phyloP scores from a whole-genome alignment of 2,113 vertebrate genomes.

The Phoxinus phoxinus region DNA sequence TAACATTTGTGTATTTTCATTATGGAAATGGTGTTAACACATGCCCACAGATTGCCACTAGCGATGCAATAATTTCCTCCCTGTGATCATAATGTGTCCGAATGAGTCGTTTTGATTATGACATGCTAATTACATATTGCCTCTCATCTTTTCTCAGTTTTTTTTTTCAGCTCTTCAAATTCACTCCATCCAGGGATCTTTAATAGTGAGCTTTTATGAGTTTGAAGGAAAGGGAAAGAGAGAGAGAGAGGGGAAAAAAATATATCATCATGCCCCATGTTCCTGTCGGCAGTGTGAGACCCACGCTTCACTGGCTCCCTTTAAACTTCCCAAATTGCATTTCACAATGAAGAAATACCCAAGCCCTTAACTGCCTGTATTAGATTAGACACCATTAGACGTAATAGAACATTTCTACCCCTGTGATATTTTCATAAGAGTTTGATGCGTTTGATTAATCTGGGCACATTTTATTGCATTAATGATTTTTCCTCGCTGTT shows the following conservation, averaged over 20 bases:
- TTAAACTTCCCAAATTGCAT: constrained; percentile 99
- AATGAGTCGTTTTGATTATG: constrained; percentile 99
- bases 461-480: constrained; percentile 99
- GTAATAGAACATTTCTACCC: constrained; percentile 98
- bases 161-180: constrained; percentile 73
- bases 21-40: constrained; percentile 99
- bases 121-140: constrained; percentile 99
- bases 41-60: constrained; percentile 98
- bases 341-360: constrained; percentile 95
- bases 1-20: constrained; percentile 99
- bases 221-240: constrained; percentile 72
- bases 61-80: constrained; percentile 98
- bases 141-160: constrained; percentile 74
- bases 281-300: constrained; percentile 92
- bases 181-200: constrained; percentile 94
- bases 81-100: constrained; percentile 99
- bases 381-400: constrained; percentile 99
- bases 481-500: constrained; percentile 95
- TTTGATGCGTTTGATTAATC: constrained; percentile 99
- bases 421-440: constrained; percentile 97
- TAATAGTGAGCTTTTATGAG: constrained; percentile 99
- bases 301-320: constrained; percentile 97
- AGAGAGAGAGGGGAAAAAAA: constrained; percentile 62
- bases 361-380: constrained; percentile 99
- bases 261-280: constrained; percentile 89